phyloP scores from a whole-genome alignment of 1,140 invertebrate species.

The Drosophila persimilis region DNA sequence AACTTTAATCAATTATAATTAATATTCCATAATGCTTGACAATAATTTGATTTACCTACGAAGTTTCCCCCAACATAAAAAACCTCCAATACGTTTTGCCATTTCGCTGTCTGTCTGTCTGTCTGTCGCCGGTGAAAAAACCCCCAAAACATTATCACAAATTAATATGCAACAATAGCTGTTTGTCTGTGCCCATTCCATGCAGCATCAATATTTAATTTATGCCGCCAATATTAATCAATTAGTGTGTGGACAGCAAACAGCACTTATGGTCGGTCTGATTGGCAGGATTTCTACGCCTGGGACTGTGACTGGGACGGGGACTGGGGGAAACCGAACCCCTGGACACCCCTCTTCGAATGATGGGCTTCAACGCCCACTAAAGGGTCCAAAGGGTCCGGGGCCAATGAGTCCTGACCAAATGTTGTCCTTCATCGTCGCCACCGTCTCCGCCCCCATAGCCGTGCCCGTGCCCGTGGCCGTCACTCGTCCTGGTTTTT shows the following conservation, averaged over 20 bases:
- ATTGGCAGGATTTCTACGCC: slow-evolving; percentile 50
- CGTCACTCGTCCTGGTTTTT: too few species aligned
- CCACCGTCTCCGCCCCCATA: not conserved
- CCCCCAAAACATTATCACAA: slow-evolving; percentile 10
- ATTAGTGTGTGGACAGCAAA: slow-evolving; percentile 75
- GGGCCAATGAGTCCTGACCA: slow-evolving; percentile 48
- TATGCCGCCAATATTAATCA: slow-evolving; percentile 72
- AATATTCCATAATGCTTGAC: too few species aligned
- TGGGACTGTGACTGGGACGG: not conserved
- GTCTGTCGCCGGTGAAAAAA: not conserved
- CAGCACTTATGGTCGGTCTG: slow-evolving; percentile 67
- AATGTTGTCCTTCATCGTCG: slow-evolving; percentile 43
- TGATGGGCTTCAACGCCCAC: slow-evolving; percentile 46
- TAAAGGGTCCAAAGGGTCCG: slow-evolving; percentile 7
- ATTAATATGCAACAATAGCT: slow-evolving; percentile 34
- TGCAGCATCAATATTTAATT: slow-evolving; percentile 56
- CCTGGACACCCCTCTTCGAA: slow-evolving; percentile 28
- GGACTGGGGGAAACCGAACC: not conserved
- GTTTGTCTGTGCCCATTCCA: slow-evolving; percentile 9
- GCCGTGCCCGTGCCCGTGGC: not conserved
- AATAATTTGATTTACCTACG: not conserved
- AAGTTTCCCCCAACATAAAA: too few species aligned
- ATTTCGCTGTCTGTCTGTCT: too few species aligned
- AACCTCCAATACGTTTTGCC: too few species aligned
- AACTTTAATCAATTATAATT: too few species aligned